Evolutionary conservation across 2,113 vertebrate species (phyloP), one percentile per base, ranked within the genome.

Genomic region (Holacanthus passer): DNA sequence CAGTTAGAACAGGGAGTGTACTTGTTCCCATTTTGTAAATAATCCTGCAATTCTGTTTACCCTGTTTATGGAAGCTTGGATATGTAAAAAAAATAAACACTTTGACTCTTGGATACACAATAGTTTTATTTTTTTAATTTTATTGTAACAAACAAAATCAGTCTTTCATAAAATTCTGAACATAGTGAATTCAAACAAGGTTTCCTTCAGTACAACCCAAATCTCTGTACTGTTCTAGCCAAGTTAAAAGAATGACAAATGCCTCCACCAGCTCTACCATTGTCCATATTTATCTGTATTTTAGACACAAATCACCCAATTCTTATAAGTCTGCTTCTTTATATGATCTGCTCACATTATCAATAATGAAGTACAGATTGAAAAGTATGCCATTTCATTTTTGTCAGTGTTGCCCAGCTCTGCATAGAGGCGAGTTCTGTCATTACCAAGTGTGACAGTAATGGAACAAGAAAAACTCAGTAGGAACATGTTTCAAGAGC

Each of bases 1-100:
- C n/a, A n/a, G n/a, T n/a, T n/a, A n/a, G 9, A 43, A 58, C 22
- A 63, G 16, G 27, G 11, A 22, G 31, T 55, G 56, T 45, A 31
- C 56, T 16, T 53, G 31, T 67, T 32, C 29, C 22, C 64, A 41
- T 62, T 59, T 8, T 79, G 71, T 87, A 77, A 82, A 80, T 87
- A 84, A 7, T 68, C n/a, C 16, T 59, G 29, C 86, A 84, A 7
- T 68, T 24, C 16, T 59, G 29, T 10, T 58, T 47, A 2, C 59
- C 13, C 11, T 71, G 20, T 66, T 47, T n/a, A 53, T 77, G 2
- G 10, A 63, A 6, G 14, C 52, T 32, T 70, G 27, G 9, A 52
- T 47, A 3, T 59, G 1, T 79, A 59, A 84, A 88, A 85, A 87
- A 88, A 87, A 88, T 87, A 87, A 88, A 87, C 3, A 2, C 0